phyloP scores from a whole-genome alignment of 2,888 invertebrate species.

The Adela reaumurella region DNA sequence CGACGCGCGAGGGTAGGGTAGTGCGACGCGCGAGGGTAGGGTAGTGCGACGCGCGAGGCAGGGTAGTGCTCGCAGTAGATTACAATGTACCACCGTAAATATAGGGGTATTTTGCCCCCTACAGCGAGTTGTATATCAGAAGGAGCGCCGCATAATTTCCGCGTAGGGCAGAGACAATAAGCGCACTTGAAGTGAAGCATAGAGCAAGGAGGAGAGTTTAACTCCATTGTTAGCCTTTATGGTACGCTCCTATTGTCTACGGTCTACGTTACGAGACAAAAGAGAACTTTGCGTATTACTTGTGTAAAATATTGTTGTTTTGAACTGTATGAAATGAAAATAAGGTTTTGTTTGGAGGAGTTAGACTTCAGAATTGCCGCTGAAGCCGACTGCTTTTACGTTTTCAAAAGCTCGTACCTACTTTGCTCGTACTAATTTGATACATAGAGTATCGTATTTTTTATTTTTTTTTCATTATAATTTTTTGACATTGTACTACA shows the following conservation, averaged over 20 bases:
- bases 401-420: no score
- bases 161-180: not conserved
- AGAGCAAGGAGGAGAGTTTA: not conserved
- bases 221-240: not conserved
- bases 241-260: not conserved
- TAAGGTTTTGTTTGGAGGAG: not conserved
- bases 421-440: no score
- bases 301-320: not conserved
- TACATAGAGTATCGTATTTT: no score
- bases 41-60: no score
- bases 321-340: not conserved
- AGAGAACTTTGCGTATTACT: not conserved
- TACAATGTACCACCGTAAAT: no score
- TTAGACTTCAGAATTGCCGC: not conserved
- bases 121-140: not conserved
- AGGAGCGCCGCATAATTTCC: not conserved
- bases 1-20: no score
- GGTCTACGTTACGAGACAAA: not conserved
- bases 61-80: no score
- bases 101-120: no score
- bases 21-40: no score
- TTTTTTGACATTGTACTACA: no score
- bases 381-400: no score
- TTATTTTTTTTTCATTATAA: no score
- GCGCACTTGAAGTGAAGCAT: not conserved